These are phyloP conservation scores for Lytechinus variegatus DNA, from an alignment of 35 echinoderm and acorn worm species.

Conservation along the genomic window DNA sequence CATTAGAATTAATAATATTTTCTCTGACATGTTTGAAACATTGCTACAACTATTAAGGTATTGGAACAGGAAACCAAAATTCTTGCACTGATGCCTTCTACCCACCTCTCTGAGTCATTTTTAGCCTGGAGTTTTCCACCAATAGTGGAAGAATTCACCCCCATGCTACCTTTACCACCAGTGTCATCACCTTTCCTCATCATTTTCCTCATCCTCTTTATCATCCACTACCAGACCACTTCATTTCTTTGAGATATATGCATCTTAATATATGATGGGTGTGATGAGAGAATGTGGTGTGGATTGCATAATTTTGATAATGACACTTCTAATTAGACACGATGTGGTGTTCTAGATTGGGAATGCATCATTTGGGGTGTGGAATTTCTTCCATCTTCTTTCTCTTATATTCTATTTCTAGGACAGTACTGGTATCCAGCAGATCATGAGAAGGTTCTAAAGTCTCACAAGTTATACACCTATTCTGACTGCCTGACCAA, in stretches of 20 bases:
- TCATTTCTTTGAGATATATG: not conserved
- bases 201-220: slow-evolving; percentile 9
- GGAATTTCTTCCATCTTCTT: not conserved
- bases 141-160: slow-evolving; percentile 28
- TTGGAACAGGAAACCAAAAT: not conserved
- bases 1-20: no score
- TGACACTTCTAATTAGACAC: slow-evolving; percentile 38
- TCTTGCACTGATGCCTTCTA: not conserved
- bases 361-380: slow-evolving; percentile 1
- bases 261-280: not conserved
- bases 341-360: not conserved
- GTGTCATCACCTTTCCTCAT: slow-evolving; percentile 16
- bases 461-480: not conserved
- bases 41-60: no score
- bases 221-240: not conserved
- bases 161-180: not conserved
- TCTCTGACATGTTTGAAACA: no score
- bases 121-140: slow-evolving; percentile 25
- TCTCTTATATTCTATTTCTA: not conserved
- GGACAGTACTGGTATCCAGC: not conserved
- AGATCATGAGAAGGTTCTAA: not conserved
- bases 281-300: slow-evolving; percentile 19
- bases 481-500: not conserved
- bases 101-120: slow-evolving; percentile 26
- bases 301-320: slow-evolving; percentile 40